phyloP scores from a whole-genome alignment of 2,888 invertebrate species.

The Acleris holmiana region DNA sequence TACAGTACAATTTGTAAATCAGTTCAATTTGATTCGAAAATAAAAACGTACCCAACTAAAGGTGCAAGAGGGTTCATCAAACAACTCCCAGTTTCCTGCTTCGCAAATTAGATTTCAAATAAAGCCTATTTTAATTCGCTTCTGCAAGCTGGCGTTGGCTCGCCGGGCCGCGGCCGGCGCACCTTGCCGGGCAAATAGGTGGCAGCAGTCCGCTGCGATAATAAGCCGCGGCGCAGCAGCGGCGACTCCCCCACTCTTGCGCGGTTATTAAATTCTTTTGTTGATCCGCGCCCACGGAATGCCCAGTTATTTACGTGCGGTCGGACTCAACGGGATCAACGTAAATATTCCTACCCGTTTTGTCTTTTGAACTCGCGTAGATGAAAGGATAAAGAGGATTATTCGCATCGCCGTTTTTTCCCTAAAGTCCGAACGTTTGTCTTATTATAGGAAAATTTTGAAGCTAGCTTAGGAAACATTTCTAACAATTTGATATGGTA shows the following conservation, averaged over 20 bases:
- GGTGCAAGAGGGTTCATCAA: conserved; percentile 63
- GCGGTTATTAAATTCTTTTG: conserved; percentile 82
- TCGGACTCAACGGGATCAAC: conserved; percentile 69
- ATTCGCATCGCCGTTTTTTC: conserved; percentile 56
- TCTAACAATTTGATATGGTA: conserved; percentile 56
- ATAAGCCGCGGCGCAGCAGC: conserved; percentile 73
- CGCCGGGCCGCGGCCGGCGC: conserved; percentile 63
- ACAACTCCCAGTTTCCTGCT: conserved; percentile 68
- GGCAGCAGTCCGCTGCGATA: conserved; percentile 63
- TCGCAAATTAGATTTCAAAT: conserved; percentile 82
- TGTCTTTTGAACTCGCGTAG: conserved; percentile 67
- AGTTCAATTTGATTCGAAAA: conserved; percentile 13
- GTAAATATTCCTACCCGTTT: conserved; percentile 61
- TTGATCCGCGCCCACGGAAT: conserved; percentile 63
- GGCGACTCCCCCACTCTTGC: conserved; percentile 59
- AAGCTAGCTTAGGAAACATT: conserved; percentile 48
- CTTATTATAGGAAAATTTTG: conserved; percentile 37
- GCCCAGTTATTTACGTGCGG: conserved; percentile 72
- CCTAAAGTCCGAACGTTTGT: conserved; percentile 37
- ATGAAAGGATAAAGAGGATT: conserved; percentile 63
- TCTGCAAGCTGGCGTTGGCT: conserved; percentile 70
- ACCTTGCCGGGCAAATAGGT: conserved; percentile 76
- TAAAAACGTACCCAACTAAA: conserved; percentile 20
- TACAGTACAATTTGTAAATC: conserved; percentile 1
- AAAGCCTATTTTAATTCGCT: conserved; percentile 84